phyloP scores from a whole-genome alignment of 2,888 invertebrate genomes.

The Drosophila paramelanica region DNA sequence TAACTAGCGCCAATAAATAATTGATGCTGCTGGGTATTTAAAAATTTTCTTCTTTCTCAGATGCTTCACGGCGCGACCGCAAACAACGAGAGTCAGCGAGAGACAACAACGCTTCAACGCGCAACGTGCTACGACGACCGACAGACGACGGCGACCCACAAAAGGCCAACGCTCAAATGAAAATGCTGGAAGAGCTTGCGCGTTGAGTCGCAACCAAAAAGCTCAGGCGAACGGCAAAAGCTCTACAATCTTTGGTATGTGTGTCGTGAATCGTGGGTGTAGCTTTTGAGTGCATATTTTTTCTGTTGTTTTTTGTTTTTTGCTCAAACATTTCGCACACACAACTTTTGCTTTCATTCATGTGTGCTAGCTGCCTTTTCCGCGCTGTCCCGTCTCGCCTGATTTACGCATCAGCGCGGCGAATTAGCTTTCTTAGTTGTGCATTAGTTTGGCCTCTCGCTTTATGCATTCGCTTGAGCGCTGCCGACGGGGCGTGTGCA shows the following conservation, averaged over 20 bases:
- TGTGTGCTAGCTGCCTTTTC: slow-evolving; percentile 12
- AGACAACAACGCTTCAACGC: slow-evolving; percentile 12
- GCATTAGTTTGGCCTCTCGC: slow-evolving; percentile 49
- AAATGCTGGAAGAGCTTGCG: slow-evolving; percentile 66
- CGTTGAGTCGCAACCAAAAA: slow-evolving; percentile 38
- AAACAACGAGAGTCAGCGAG: slow-evolving; percentile 17
- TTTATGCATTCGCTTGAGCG: slow-evolving; percentile 42
- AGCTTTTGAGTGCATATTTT: slow-evolving; percentile 38
- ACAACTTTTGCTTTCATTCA: slow-evolving; percentile 58
- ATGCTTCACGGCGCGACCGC: slow-evolving; percentile 43
- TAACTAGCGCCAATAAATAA: slow-evolving; percentile 37
- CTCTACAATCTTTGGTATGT: slow-evolving; percentile 34
- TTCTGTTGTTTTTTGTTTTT: neutral
- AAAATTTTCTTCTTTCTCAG: slow-evolving; percentile 13
- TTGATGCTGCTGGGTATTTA: slow-evolving; percentile 37
- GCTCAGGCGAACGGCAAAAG: slow-evolving; percentile 52
- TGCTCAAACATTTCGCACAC: slow-evolving; percentile 16
- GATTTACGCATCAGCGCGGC: slow-evolving; percentile 62
- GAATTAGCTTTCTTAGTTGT: slow-evolving; percentile 63
- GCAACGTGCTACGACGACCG: slow-evolving; percentile 30
- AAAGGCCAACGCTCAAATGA: slow-evolving; percentile 60
- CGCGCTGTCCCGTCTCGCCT: neutral
- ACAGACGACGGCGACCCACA: slow-evolving; percentile 53
- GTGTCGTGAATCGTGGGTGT: slow-evolving; percentile 35
- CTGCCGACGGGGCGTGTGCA: slow-evolving; percentile 22